Evolutionary conservation across 2,113 vertebrate species (phyloP), one percentile per base, ranked within the genome.

Genomic region (Dipodomys merriami): DNA sequence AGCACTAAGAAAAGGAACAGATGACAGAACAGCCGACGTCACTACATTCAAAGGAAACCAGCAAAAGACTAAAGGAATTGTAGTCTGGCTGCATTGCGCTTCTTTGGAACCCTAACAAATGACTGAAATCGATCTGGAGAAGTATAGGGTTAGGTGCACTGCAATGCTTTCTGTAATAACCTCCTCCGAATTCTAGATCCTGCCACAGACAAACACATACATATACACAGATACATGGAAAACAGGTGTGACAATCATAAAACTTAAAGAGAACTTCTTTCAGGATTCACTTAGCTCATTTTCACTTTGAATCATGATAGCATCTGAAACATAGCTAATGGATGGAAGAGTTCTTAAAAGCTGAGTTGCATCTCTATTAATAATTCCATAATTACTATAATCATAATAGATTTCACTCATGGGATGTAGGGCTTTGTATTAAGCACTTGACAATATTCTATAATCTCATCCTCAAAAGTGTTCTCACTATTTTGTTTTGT

Each of bases 181-280:
- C 29, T 76, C 76, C 22, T 80, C 74, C 69, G 82, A 88, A 84
- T 27, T 76, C 25, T 88, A 60, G 12, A 81, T 72, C 67, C 39
- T 90, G 13, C 44, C 12, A 49, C 29, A 65, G n/a, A 53, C 35
- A 49, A 2, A 19, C 33, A 49, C 11, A 46, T 16, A 46, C 23
- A 18, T 12, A 85, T 53, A 86, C 27, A 19, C 30, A 67, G 71
- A 49, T 88, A 12, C 30, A 65, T 49, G 25, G 81, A 90, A 91
- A 84, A 46, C 67, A 79, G 57, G 71, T 89, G 22, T 92, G 78
- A 93, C 60, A 90, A 90, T 5, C 35, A 87, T 53, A 5, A 83
- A 93, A 84, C 25, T 90, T 94, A 87, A 86, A 78, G 62, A 62
- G 5, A 39, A 39, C 27, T 73, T 88, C 74, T 72, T 93, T 88